A percentile compares a stretch with the other conserved stretches of the same genome.
phyloP scores from a whole-genome alignment of 1,140 invertebrate species.

The Onthophagus taurus region DNA sequence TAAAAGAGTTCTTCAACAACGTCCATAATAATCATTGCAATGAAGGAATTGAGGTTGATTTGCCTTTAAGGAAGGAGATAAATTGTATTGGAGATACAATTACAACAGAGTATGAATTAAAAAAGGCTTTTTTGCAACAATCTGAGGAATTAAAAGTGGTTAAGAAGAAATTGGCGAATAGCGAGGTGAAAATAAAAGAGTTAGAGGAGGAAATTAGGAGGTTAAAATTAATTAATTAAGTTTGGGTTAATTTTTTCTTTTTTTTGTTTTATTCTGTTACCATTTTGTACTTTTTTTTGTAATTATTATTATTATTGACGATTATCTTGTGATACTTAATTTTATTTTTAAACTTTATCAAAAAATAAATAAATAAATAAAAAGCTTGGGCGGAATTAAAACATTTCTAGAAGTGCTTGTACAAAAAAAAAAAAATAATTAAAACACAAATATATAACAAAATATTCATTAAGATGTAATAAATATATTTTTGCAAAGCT shows the following conservation, averaged over 20 bases:
- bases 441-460: background rate
- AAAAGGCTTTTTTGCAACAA: slow-evolving; percentile 62
- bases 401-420: too few relatives aligned
- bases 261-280: slow-evolving; percentile 7
- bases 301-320: slow-evolving; percentile 6
- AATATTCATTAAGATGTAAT: background rate
- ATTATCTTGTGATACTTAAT: background rate
- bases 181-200: slow-evolving; percentile 66
- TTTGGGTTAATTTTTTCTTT: slow-evolving; percentile 4
- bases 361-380: too few relatives aligned
- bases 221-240: slow-evolving; percentile 24
- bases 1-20: slow-evolving; percentile 61
- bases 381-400: too few relatives aligned
- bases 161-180: slow-evolving; percentile 62
- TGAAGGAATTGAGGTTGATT: slow-evolving; percentile 32
- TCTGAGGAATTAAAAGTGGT: slow-evolving; percentile 67
- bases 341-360: background rate
- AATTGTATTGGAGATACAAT: slow-evolving; percentile 41
- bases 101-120: slow-evolving; percentile 53
- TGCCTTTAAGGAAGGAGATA: slow-evolving; percentile 47
- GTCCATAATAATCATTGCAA: slow-evolving; percentile 29
- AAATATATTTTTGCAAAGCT: slow-evolving; percentile 11
- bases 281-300: slow-evolving; percentile 8
- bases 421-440: too few relatives aligned
- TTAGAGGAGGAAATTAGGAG: slow-evolving; percentile 62